phyloP scores from a whole-genome alignment of 1,140 invertebrate species.

The Portunus trituberculatus region DNA sequence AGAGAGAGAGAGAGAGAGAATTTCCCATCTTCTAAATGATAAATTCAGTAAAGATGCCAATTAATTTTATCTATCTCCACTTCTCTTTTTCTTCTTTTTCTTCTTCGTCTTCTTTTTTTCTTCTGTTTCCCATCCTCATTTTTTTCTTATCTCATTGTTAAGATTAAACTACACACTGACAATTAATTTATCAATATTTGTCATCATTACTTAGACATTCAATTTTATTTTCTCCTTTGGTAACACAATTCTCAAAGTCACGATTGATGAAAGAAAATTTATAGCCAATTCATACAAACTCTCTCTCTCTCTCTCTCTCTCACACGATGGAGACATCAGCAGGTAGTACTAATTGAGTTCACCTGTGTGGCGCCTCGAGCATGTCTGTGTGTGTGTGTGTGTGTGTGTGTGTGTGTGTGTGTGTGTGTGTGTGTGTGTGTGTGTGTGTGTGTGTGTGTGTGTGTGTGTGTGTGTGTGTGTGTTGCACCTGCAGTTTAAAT shows the following conservation, averaged over 20 bases:
- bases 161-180: neutral
- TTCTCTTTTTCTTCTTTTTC: neutral
- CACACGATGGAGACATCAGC: neutral
- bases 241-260: no score
- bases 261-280: neutral
- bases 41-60: neutral
- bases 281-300: neutral
- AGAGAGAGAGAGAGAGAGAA: no score
- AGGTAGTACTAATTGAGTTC: neutral
- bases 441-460: conserved; percentile 40
- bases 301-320: neutral
- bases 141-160: neutral
- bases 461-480: conserved; percentile 35
- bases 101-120: no score
- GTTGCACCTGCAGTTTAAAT: neutral
- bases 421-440: conserved; percentile 43
- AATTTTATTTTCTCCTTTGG: no score
- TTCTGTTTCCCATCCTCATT: no score
- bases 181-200: neutral
- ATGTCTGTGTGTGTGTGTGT: neutral
- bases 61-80: neutral
- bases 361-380: neutral
- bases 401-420: conserved; percentile 30
- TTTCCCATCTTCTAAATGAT: neutral
- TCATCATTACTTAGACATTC: no score